phyloP scores from a whole-genome alignment of 2,888 invertebrate genomes.

The Tipula helvola region DNA sequence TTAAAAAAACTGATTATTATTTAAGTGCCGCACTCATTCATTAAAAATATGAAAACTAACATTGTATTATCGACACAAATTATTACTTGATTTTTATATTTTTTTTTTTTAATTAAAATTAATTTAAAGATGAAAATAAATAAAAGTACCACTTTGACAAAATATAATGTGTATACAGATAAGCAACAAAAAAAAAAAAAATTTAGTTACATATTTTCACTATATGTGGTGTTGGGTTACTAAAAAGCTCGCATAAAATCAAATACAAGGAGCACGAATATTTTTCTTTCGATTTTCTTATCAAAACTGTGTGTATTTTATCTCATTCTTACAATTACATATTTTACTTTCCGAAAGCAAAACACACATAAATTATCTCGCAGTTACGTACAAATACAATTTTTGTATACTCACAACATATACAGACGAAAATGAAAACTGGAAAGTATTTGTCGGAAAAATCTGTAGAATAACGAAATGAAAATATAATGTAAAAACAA shows the following conservation, averaged over 20 bases:
- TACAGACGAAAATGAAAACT: background rate
- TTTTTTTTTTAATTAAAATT: background rate
- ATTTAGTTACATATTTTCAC: background rate
- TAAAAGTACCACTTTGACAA: constrained; percentile 4
- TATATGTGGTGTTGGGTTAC: background rate
- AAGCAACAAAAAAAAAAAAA: background rate
- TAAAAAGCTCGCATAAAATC: background rate
- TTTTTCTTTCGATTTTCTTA: background rate
- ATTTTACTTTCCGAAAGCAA: background rate
- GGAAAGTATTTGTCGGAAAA: background rate
- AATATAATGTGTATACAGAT: background rate
- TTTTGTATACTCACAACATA: too few relatives aligned
- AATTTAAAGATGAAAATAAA: background rate
- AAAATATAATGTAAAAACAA: background rate
- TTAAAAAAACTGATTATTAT: background rate
- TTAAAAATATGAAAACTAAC: background rate
- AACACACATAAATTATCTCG: background rate
- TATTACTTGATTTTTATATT: background rate
- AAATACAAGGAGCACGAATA: background rate
- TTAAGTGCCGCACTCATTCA: background rate
- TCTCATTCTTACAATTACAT: background rate
- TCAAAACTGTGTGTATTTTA: background rate
- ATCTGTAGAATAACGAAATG: background rate
- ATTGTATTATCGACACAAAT: background rate
- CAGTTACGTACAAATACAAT: background rate